Evolutionary conservation across 2,888 invertebrate species (phyloP).

Genomic region (Mylabris sibirica): DNA sequence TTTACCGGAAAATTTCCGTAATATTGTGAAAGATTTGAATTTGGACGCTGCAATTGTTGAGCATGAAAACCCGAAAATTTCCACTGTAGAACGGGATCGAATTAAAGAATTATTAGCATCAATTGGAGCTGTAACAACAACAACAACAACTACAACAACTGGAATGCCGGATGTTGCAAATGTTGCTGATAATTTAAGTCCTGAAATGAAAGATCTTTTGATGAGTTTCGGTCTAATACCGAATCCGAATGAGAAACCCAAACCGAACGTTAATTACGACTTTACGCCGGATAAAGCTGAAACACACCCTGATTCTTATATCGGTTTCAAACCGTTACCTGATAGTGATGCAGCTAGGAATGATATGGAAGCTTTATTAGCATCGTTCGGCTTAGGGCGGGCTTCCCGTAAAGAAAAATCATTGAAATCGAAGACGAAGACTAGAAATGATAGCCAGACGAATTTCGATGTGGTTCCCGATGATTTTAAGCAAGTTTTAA

Average conservation of each 20-base stretch:
- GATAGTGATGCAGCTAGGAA: constrained; percentile 48
- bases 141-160: constrained; percentile 48
- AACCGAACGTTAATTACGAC: constrained; percentile 15
- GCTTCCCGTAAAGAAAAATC: constrained; percentile 44
- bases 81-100: constrained; percentile 36
- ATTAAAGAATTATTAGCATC: constrained; percentile 60
- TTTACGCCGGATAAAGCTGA: constrained; percentile 50
- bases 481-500: constrained; percentile 52
- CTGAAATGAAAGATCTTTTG: constrained; percentile 61
- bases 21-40: constrained; percentile 49
- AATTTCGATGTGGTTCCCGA: constrained; percentile 58
- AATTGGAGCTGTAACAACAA: constrained; percentile 55
- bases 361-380: constrained; percentile 58
- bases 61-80: constrained; percentile 7
- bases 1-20: constrained; percentile 47
- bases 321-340: constrained; percentile 60
- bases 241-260: constrained; percentile 45
- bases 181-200: constrained; percentile 56
- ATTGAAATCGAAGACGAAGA: constrained; percentile 34
- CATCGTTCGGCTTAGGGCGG: constrained; percentile 56
- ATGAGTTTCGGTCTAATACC: constrained; percentile 61
- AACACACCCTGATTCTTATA: constrained; percentile 55
- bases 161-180: constrained; percentile 52
- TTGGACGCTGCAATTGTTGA: constrained; percentile 35
- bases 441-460: constrained; percentile 34